These are phyloP conservation scores for Rhynchomys soricoides DNA, from an alignment of 2,113 vertebrate genomes.

Conservation along the genomic window DNA sequence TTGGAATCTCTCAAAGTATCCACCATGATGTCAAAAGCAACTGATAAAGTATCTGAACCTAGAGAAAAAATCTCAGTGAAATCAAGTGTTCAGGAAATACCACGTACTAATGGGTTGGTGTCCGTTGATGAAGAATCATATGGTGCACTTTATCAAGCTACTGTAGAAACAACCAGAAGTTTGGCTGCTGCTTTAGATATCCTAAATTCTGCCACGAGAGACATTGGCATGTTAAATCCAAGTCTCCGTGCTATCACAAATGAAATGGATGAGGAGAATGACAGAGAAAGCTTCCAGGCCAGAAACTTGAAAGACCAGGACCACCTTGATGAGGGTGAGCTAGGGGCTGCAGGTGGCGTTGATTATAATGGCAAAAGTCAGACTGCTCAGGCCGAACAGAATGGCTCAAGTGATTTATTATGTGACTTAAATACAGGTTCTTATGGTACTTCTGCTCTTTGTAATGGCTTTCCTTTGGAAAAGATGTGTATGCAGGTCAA, in stretches of 20 bases:
- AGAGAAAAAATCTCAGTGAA: conserved; percentile 88
- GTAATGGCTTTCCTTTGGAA: conserved; percentile 89
- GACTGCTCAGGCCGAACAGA: conserved; percentile 86
- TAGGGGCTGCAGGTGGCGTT: conserved; percentile 93
- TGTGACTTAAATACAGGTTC: conserved; percentile 82
- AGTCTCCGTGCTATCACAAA: conserved; percentile 84
- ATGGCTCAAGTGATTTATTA: conserved; percentile 89
- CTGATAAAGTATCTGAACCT: conserved; percentile 83
- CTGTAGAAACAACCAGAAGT: conserved; percentile 95
- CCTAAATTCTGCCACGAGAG: conserved; percentile 91
- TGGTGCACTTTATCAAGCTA: conserved; percentile 94
- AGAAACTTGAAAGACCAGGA: conserved; percentile 87
- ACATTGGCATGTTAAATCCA: conserved; percentile 90
- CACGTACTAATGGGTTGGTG: conserved; percentile 90
- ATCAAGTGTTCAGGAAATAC: conserved; percentile 85
- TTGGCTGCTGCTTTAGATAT: conserved; percentile 95
- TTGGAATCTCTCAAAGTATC: conserved; percentile 96
- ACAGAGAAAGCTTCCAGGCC: conserved; percentile 83
- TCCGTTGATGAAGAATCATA: conserved; percentile 93
- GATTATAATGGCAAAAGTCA: conserved; percentile 81
- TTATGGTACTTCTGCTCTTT: conserved; percentile 83
- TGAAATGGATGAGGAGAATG: conserved; percentile 86
- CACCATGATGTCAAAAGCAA: conserved; percentile 92
- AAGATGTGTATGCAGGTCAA: conserved; percentile 74
- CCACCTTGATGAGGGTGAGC: conserved; percentile 87